Conservation (phyloP, 2,797 vertebrate genomes). For the Pteropus rufus region DNA sequence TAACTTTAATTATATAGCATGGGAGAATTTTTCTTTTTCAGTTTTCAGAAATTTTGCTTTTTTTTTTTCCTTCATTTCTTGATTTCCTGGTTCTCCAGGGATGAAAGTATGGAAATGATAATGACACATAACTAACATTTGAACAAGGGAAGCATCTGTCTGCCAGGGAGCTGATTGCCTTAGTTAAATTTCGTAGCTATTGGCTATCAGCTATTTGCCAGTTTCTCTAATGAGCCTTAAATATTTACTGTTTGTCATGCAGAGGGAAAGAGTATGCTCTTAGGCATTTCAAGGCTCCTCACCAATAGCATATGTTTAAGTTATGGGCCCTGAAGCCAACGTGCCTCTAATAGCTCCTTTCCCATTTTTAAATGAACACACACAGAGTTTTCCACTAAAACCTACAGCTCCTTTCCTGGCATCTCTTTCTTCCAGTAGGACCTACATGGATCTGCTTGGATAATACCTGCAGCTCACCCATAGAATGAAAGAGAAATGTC, state of each 20-base stretch:
- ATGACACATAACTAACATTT: slow-evolving; percentile 50
- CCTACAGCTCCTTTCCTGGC: neutral
- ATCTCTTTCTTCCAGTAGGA: neutral
- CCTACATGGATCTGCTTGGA: neutral
- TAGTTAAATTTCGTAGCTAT: slow-evolving; percentile 25
- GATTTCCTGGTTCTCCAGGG: slow-evolving; percentile 65
- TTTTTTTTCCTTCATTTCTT: slow-evolving; percentile 34
- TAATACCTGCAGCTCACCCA: neutral
- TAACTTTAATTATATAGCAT: slow-evolving; percentile 78
- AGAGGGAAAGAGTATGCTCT: neutral
- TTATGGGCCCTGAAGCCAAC: slow-evolving; percentile 4
- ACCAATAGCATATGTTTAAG: slow-evolving; percentile 25
- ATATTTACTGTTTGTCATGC: slow-evolving; percentile 47
- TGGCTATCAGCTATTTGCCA: slow-evolving; percentile 55
- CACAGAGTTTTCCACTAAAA: neutral
- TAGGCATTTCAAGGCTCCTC: neutral
- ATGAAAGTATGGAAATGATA: slow-evolving; percentile 46
- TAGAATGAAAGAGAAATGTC: neutral
- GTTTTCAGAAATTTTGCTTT: slow-evolving; percentile 60
- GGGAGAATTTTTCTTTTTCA: slow-evolving; percentile 64
- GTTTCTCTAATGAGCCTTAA: slow-evolving; percentile 57
- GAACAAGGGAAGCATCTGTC: slow-evolving; percentile 52
- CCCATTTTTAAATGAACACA: neutral
- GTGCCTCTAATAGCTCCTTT: neutral
- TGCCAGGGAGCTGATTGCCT: slow-evolving; percentile 50